A percentile compares a stretch with the other conserved stretches of the same genome.
Conservation (phyloP, 2,113 vertebrate genomes). For the Anoura caudifer region DNA sequence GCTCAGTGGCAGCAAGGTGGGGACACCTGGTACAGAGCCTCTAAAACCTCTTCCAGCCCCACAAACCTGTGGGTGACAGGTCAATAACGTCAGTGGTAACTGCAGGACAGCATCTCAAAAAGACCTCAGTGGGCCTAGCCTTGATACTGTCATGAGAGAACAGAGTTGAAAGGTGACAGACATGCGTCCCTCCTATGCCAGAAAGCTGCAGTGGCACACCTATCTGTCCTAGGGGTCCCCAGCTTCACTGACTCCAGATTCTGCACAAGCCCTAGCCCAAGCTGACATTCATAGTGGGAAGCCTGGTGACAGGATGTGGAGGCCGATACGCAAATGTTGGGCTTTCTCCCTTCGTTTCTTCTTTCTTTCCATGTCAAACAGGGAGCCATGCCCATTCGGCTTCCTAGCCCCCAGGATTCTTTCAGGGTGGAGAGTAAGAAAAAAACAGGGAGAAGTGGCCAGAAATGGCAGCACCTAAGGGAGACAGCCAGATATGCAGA, state of each 20-base stretch:
- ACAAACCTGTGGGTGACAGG: accelerated
- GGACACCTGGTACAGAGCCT: not conserved
- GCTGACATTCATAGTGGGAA: accelerated
- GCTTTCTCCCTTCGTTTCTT: not conserved
- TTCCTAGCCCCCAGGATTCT: not conserved
- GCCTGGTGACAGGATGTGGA: accelerated
- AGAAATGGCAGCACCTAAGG: not conserved
- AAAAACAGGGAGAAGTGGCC: not conserved
- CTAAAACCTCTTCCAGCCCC: not conserved
- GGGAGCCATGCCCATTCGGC: not conserved
- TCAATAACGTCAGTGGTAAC: too few species aligned
- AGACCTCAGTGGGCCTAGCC: not conserved
- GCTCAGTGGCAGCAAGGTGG: accelerated
- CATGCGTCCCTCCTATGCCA: accelerated
- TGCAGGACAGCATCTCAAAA: not conserved
- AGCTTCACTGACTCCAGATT: not conserved
- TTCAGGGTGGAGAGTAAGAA: not conserved
- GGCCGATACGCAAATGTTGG: accelerated
- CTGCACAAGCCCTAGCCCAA: accelerated
- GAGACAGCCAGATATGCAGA: not conserved
- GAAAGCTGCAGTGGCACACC: too few species aligned
- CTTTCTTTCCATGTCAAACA: not conserved
- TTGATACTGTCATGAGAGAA: not conserved
- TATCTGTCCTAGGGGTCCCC: not conserved
- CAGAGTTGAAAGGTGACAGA: not conserved